These are phyloP conservation scores for Monopterus albus DNA, from an alignment of 2,113 vertebrate genomes.

Conservation along the genomic window DNA sequence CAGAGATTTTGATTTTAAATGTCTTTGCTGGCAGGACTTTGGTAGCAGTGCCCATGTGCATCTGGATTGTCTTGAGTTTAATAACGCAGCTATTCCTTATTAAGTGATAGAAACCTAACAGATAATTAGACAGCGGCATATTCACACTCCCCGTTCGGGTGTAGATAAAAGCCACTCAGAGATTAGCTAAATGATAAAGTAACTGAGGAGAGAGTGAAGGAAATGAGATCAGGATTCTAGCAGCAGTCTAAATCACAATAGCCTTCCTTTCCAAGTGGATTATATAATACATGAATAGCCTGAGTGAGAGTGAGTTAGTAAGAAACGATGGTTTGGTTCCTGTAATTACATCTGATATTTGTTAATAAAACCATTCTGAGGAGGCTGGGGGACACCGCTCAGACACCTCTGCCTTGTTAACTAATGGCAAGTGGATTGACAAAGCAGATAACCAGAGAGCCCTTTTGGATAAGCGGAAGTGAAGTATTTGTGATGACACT, in stretches of 20 bases:
- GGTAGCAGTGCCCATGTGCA: not conserved
- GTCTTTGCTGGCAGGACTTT: not conserved
- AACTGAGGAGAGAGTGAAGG: slow-evolving; percentile 39
- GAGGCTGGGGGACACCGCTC: slow-evolving; percentile 21
- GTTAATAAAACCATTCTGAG: slow-evolving; percentile 36
- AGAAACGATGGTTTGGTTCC: slow-evolving; percentile 45
- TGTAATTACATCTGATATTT: slow-evolving; percentile 45
- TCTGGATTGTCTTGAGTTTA: not conserved
- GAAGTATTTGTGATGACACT: slow-evolving; percentile 31
- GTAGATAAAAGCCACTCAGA: slow-evolving; percentile 19
- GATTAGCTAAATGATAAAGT: slow-evolving; percentile 40
- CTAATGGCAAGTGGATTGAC: slow-evolving; percentile 10
- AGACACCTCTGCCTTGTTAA: slow-evolving; percentile 10
- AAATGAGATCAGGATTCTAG: slow-evolving; percentile 63
- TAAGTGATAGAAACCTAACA: not conserved
- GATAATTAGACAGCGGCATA: slow-evolving; percentile 16
- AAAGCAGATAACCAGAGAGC: slow-evolving; percentile 9
- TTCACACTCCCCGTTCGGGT: not conserved
- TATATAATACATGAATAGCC: slow-evolving; percentile 50
- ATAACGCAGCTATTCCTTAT: not conserved
- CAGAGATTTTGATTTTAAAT: not conserved
- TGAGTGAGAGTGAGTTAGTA: slow-evolving; percentile 23
- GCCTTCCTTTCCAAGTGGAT: slow-evolving; percentile 58
- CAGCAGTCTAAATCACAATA: slow-evolving; percentile 60
- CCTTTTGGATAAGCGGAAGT: not conserved